These are phyloP conservation scores for roundworm (Caenorhabditis elegans) DNA, from an alignment of 1,140 invertebrate species.

Conservation along the genomic window DNA sequence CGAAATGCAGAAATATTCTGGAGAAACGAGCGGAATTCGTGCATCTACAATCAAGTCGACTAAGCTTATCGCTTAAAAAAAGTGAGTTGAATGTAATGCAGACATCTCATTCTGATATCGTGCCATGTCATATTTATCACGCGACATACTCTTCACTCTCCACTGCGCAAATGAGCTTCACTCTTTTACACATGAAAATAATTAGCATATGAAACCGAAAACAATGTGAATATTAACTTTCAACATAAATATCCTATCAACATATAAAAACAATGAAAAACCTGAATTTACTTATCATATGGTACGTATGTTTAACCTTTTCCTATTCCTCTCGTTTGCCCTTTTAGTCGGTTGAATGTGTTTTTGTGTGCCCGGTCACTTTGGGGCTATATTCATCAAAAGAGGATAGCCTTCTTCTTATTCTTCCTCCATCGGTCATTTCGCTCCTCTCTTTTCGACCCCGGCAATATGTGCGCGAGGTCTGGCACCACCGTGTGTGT, in stretches of 20 bases:
- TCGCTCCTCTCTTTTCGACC: neutral
- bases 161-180: neutral
- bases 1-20: conserved; percentile 41
- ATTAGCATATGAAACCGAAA: too few species aligned
- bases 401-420: neutral
- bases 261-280: too few species aligned
- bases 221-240: too few species aligned
- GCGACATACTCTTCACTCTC: neutral
- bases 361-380: too few species aligned
- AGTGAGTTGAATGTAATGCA: neutral
- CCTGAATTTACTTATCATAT: too few species aligned
- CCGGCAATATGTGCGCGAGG: neutral
- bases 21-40: conserved; percentile 48
- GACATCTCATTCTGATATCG: too few species aligned
- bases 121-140: neutral
- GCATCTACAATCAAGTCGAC: conserved; percentile 45
- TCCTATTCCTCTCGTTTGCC: neutral
- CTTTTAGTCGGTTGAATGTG: neutral
- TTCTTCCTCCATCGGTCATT: neutral
- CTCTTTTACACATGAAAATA: too few species aligned
- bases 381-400: neutral
- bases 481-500: neutral
- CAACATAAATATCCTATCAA: too few species aligned
- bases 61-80: conserved; percentile 50
- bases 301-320: too few species aligned